Conservation (phyloP, 2,888 invertebrate genomes). For the Drosophila colorata region DNA sequence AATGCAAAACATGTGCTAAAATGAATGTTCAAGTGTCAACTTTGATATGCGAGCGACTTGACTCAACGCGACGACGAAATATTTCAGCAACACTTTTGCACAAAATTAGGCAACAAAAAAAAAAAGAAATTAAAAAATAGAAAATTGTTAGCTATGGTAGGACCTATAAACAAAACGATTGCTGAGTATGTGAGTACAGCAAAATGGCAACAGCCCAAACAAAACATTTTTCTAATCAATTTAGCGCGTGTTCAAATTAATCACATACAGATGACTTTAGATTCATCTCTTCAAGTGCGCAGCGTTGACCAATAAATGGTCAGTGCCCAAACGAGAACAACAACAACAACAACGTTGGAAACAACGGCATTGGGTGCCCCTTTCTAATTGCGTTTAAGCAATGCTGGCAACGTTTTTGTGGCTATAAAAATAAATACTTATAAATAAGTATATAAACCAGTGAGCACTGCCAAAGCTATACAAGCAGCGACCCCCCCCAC, state of each 20-base stretch:
- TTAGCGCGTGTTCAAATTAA: conserved; percentile 68
- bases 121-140: neutral
- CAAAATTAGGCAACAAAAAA: conserved; percentile 50
- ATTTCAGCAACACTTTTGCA: conserved; percentile 47
- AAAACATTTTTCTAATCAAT: conserved; percentile 67
- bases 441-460: conserved; percentile 56
- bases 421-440: conserved; percentile 66
- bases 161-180: conserved; percentile 41
- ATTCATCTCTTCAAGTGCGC: conserved; percentile 57
- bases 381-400: conserved; percentile 70
- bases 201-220: conserved; percentile 59
- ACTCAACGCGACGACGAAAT: conserved; percentile 71
- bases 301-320: conserved; percentile 45
- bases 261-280: conserved; percentile 67
- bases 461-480: conserved; percentile 48
- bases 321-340: conserved; percentile 27
- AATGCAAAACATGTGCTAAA: conserved; percentile 73
- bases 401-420: conserved; percentile 60
- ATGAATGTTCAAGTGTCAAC: conserved; percentile 77
- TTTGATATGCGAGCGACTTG: conserved; percentile 73
- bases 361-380: conserved; percentile 58
- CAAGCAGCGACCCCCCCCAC: neutral
- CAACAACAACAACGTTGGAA: conserved; percentile 4
- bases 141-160: neutral
- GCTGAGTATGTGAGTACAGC: conserved; percentile 3